Conservation (phyloP, 2,888 invertebrate genomes). For the Vandiemenella viatica region DNA sequence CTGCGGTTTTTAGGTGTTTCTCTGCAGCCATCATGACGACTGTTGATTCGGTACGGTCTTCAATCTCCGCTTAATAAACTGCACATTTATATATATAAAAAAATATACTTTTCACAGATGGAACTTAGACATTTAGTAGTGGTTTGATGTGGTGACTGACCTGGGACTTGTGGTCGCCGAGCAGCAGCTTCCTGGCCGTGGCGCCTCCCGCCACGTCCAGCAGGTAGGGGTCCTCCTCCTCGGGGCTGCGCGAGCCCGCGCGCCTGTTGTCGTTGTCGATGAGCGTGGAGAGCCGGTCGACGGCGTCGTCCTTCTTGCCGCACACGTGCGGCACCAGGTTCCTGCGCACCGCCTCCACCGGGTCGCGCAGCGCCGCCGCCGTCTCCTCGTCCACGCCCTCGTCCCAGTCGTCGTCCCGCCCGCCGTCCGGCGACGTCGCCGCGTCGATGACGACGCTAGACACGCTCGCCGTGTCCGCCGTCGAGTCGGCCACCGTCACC, state of each 20-base stretch:
- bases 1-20: no score
- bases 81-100: no score
- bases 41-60: no score
- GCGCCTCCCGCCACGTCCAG: neutral
- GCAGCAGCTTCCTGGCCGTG: neutral
- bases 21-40: no score
- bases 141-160: no score
- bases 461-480: neutral
- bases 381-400: constrained; percentile 2
- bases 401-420: constrained; percentile 6
- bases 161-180: no score
- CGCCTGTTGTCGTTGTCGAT: neutral
- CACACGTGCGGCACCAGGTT: constrained; percentile 65
- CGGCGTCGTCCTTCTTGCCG: constrained; percentile 37
- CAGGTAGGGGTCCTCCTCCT: constrained; percentile 39
- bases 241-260: constrained; percentile 30
- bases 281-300: neutral
- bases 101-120: no score
- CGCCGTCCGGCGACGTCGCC: constrained; percentile 48
- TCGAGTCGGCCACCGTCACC: neutral
- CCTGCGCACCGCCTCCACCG: constrained; percentile 58
- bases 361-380: constrained; percentile 36
- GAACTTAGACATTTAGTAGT: no score
- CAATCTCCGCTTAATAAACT: no score
- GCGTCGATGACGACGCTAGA: constrained; percentile 21